Percentiles rank a stretch among this genome's conserved stretches.
Conservation (phyloP, 2,888 invertebrate genomes). For the Chloromyia formosa region DNA sequence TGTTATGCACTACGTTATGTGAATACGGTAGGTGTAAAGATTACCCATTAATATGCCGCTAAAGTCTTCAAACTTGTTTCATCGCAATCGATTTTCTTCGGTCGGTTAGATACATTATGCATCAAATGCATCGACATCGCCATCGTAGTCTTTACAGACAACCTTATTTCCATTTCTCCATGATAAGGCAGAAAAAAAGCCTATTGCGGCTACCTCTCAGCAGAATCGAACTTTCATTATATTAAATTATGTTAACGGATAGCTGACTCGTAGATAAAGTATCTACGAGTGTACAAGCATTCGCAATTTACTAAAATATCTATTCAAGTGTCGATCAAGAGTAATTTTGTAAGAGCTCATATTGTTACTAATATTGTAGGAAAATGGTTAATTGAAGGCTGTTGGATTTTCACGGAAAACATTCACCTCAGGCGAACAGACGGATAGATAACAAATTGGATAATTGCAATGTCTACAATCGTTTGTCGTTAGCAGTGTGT, state of each 20-base stretch:
- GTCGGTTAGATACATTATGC: not conserved
- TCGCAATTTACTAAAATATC: too few species aligned
- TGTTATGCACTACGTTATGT: too few species aligned
- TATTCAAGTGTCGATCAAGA: not conserved
- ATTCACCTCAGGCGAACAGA: not conserved
- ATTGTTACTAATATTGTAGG: not conserved
- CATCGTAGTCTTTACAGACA: not conserved
- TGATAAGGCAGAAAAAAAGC: not conserved
- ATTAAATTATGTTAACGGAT: slow-evolving; percentile 1
- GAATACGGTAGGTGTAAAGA: too few species aligned
- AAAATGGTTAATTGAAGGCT: not conserved
- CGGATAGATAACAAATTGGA: not conserved
- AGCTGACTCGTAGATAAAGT: not conserved
- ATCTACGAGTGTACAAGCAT: not conserved
- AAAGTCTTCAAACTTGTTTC: not conserved
- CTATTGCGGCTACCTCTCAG: not conserved
- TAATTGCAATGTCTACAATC: not conserved
- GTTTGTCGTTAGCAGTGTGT: not conserved
- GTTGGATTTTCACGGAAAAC: not conserved
- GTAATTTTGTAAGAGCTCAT: not conserved
- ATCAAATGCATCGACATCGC: too few species aligned
- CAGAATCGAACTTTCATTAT: not conserved
- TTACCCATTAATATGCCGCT: too few species aligned
- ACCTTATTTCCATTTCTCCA: not conserved
- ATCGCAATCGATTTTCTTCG: slow-evolving; percentile 3